A percentile compares a stretch with the other conserved stretches of the same genome.
phyloP scores from a whole-genome alignment of 2,113 vertebrate genomes.

The Neogobius melanostomus region DNA sequence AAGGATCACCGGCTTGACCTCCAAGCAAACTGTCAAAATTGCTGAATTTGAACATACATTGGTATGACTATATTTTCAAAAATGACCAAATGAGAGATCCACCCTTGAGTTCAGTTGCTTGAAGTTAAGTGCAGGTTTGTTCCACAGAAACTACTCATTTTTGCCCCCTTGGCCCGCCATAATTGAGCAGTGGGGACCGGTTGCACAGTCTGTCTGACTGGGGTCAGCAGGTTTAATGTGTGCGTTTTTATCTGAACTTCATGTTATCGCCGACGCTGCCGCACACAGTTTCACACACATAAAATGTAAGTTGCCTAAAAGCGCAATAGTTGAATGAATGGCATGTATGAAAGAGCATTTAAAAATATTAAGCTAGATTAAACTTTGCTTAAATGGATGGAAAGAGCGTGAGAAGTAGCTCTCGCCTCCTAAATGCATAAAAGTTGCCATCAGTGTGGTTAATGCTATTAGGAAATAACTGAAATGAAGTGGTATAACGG shows the following conservation, averaged over 20 bases:
- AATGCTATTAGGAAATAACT: background rate
- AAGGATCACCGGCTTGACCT: slow-evolving; percentile 60
- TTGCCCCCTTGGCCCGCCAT: slow-evolving; percentile 46
- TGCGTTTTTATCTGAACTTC: slow-evolving; percentile 71
- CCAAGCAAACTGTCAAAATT: slow-evolving; percentile 33
- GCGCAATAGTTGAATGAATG: too few relatives aligned
- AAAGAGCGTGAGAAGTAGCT: background rate
- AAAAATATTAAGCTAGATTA: background rate
- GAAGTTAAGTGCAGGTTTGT: slow-evolving; percentile 61
- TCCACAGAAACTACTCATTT: slow-evolving; percentile 72
- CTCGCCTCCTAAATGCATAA: background rate
- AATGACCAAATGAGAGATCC: slow-evolving; percentile 35
- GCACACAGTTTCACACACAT: slow-evolving; percentile 46
- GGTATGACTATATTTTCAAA: background rate
- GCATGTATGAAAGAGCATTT: too few relatives aligned
- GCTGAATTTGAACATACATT: slow-evolving; percentile 25
- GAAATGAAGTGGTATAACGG: slow-evolving; percentile 13
- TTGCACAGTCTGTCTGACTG: slow-evolving; percentile 72
- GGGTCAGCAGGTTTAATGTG: slow-evolving; percentile 85
- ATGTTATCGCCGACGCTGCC: slow-evolving; percentile 54
- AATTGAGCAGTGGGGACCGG: slow-evolving; percentile 82
- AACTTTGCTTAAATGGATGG: background rate
- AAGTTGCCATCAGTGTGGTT: background rate
- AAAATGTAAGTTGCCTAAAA: background rate
- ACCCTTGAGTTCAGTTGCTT: slow-evolving; percentile 37